Conservation (phyloP, 2,113 vertebrate species). For the Amazona guildingii region DNA sequence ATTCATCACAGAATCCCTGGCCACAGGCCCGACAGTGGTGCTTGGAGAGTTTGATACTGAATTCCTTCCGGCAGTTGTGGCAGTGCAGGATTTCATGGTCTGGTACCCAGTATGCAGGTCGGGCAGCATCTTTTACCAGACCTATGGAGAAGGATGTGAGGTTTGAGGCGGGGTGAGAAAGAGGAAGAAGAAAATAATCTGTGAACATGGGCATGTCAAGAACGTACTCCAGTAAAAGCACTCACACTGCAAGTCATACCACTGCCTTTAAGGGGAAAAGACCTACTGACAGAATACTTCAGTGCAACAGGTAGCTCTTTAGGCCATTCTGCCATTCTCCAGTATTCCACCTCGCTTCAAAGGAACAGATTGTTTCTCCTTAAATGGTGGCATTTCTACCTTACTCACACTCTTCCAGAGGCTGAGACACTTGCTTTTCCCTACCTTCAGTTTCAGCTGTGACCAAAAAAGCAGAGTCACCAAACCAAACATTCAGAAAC, state of each 20-base stretch:
- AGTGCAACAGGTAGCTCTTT: background rate
- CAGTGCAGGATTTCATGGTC: conserved; percentile 95
- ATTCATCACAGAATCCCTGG: conserved; percentile 94
- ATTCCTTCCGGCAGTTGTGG: conserved; percentile 89
- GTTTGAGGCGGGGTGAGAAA: background rate
- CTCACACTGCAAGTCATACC: background rate
- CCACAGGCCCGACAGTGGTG: conserved; percentile 98
- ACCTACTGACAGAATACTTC: background rate
- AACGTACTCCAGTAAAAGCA: background rate
- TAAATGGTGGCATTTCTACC: background rate
- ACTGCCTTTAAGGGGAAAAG: background rate
- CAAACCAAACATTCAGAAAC: background rate
- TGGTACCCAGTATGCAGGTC: conserved; percentile 96
- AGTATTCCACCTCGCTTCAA: background rate
- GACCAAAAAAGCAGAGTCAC: background rate
- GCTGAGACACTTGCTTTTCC: background rate
- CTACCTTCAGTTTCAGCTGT: background rate
- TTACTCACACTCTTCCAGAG: background rate
- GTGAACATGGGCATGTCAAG: background rate
- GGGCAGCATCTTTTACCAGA: conserved; percentile 93
- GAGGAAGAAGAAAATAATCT: background rate
- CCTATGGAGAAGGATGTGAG: conserved; percentile 70
- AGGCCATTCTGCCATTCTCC: background rate
- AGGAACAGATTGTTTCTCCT: background rate
- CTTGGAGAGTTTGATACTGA: conserved; percentile 92